Evolutionary conservation across 1,140 invertebrate genomes (phyloP), one percentile per base, ranked within the genome.

Genomic region (Macrostomum lignano): DNA sequence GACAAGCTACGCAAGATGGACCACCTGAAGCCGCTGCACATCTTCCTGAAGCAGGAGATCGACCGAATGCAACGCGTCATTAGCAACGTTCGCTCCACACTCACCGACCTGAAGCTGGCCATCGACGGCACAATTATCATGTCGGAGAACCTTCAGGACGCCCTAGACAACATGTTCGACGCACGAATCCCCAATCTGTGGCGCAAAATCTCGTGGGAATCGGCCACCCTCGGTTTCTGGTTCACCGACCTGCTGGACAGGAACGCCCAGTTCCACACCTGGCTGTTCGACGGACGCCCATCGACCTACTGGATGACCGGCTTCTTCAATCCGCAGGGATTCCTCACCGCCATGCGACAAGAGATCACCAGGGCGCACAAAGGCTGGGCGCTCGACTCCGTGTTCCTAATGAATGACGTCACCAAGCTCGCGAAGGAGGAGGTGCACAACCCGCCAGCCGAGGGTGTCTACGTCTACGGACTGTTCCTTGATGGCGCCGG

Each of bases 81-180:
- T 15, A 66, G 66, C 42, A 42, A 66, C 25, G 81, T 78, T 4
- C 61, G 70, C 25, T 66, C 62, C 3, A 86, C 78, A 10, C 57
- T 91, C n/a, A 67, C 66, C 20, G 77, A 91, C 58, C 61, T 93
- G 10, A 81, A 81, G 50, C 60, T 93, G 37, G 82, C 81, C 13
- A 88, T 91, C 40, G 82, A 93, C 48, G 82, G 82, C 13, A 91
- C 81, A 0, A 91, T 93, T 39, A 72, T 91, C 4, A 91, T 93
- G 81, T 86, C 76, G 50, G 74, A 79, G 67, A 67, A 49, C 7
- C 58, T 93, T 1, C 63, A 74, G 39, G 72, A 77, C 45, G 74
- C 78, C 1, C 57, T 93, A 3, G 81, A 91, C 49, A 73, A 79
- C 3, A 88, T 91, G 74, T 88, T 82, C 48, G 81, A 91, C 54